Percentiles rank a stretch among this genome's conserved stretches.
phyloP scores from a whole-genome alignment of 1,140 invertebrate genomes.

The Carposina sasakii region DNA sequence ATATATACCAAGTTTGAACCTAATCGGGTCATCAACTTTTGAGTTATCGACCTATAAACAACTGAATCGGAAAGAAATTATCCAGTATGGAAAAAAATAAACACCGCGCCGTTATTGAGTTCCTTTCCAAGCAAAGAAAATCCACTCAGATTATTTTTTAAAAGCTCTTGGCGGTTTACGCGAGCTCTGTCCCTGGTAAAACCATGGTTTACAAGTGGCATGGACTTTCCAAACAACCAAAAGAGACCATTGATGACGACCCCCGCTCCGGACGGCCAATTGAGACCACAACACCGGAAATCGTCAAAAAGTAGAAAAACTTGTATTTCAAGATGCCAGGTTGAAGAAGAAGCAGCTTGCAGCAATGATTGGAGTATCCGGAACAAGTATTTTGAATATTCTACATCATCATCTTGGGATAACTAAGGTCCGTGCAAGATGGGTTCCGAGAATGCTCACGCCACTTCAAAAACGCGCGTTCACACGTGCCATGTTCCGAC shows the following conservation, averaged over 20 bases:
- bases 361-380: slow-evolving; percentile 18
- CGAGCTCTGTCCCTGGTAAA: too few species aligned
- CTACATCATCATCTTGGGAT: slow-evolving; percentile 16
- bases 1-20: slow-evolving; percentile 15
- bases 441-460: slow-evolving; percentile 14
- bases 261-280: slow-evolving; percentile 11
- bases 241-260: slow-evolving; percentile 17
- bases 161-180: slow-evolving; percentile 8
- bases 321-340: slow-evolving; percentile 20
- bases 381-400: slow-evolving; percentile 19
- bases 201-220: slow-evolving; percentile 21
- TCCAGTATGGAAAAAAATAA: slow-evolving; percentile 19
- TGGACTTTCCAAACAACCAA: slow-evolving; percentile 16
- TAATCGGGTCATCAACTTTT: slow-evolving; percentile 7
- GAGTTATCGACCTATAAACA: slow-evolving; percentile 11
- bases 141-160: slow-evolving; percentile 14
- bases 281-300: slow-evolving; percentile 18
- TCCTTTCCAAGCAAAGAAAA: slow-evolving; percentile 19
- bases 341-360: slow-evolving; percentile 18
- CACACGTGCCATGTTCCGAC: too few species aligned
- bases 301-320: slow-evolving; percentile 25
- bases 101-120: slow-evolving; percentile 17
- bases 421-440: slow-evolving; percentile 11
- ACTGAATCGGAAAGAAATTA: slow-evolving; percentile 16
- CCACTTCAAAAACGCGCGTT: too few species aligned